Evolutionary conservation across 2,888 invertebrate species (phyloP).

Genomic region (Gortyna flavago): DNA sequence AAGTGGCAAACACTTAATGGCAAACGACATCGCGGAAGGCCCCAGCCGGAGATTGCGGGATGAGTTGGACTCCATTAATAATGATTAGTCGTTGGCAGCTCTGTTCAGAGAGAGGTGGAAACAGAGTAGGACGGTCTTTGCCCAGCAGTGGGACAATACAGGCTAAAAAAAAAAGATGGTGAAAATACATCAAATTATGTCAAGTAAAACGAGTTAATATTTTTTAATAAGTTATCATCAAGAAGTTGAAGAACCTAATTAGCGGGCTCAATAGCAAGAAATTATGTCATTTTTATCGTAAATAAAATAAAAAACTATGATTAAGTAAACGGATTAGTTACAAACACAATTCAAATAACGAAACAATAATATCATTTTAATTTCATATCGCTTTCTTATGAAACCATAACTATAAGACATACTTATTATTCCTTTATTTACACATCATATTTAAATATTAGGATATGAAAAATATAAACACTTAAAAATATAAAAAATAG

Average conservation of each 20-base stretch:
- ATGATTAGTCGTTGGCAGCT: not conserved
- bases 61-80: not conserved
- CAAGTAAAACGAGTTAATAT: not conserved
- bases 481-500: too few relatives aligned
- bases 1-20: too few relatives aligned
- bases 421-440: not conserved
- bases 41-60: not conserved
- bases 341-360: constrained; percentile 6
- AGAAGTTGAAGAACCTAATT: not conserved
- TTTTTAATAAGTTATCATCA: not conserved
- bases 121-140: not conserved
- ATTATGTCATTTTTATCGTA: not conserved
- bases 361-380: constrained; percentile 6
- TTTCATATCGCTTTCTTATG: constrained; percentile 2
- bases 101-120: not conserved
- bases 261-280: not conserved
- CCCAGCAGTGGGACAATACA: not conserved
- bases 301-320: not conserved
- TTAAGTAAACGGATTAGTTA: constrained; percentile 10
- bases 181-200: not conserved
- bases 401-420: not conserved
- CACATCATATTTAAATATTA: too few relatives aligned
- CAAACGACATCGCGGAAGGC: too few relatives aligned
- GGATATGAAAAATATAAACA: too few relatives aligned
- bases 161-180: not conserved